Percentiles rank a stretch among this genome's conserved stretches.
Evolutionary conservation across 1,140 invertebrate species (phyloP).

Genomic region (Triops cancriformis): DNA sequence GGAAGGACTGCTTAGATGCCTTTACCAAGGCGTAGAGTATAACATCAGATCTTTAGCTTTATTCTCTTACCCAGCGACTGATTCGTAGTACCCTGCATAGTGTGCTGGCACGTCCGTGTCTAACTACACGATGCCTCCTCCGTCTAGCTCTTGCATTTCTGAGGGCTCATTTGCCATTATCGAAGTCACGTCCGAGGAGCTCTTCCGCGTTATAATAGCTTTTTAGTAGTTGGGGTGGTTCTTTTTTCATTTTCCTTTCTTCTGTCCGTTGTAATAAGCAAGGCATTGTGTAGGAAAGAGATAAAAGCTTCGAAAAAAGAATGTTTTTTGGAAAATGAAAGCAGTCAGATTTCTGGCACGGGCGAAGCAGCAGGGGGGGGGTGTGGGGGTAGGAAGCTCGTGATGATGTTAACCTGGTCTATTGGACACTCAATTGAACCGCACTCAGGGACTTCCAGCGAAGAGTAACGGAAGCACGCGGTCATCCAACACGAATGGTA

Average conservation of each 20-base stretch:
- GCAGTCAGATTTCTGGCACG: background rate
- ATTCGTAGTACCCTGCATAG: background rate
- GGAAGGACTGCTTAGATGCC: background rate
- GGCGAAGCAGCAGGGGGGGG: background rate
- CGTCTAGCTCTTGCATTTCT: background rate
- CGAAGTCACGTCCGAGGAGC: background rate
- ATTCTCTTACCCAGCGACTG: too few species aligned
- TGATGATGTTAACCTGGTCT: constrained; percentile 6
- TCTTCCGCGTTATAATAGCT: background rate
- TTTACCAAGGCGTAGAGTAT: background rate
- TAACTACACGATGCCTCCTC: background rate
- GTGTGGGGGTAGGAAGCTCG: background rate
- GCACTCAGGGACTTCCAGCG: background rate
- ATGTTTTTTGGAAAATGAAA: background rate
- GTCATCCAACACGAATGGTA: background rate
- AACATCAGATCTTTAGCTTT: background rate
- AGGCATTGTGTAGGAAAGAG: background rate
- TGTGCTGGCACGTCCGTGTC: background rate
- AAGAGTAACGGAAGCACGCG: background rate
- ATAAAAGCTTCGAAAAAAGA: background rate
- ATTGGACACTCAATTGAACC: constrained; percentile 6
- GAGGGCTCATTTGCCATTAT: background rate
- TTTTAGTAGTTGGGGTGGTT: too few species aligned
- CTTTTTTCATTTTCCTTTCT: too few species aligned
- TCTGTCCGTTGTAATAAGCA: too few species aligned